Base-by-base conservation (phyloP, 2,888 invertebrate genomes). In the Nasonovia ribisnigri region DNA sequence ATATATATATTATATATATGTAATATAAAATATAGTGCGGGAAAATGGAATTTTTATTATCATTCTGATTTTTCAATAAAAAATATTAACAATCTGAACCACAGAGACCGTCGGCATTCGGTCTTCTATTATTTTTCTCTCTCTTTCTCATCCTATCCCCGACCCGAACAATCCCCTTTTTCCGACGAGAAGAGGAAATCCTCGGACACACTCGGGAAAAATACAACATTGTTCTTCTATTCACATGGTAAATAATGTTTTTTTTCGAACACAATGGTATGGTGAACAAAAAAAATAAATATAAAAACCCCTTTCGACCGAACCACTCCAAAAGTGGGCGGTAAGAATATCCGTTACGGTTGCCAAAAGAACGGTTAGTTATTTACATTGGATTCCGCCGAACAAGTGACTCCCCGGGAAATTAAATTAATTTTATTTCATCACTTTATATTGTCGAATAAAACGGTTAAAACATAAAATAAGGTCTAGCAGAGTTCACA, bases 211-310 rank as follows among this genome's bases (percentile, higher is more conserved):
- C 57, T 57, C 84, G 89, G 93, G 88, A 93, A 87, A 93, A 92
- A 92, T 46, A 67, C 84, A 84, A 93, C 90, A 67, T 90, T 90
- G 57, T 90, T 86, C 57, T 92, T 84, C 90, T 90, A 90, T 92
- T 92, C 90, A 51, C 86, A 67, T 93, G 87, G 93, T 90, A 93
- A 90, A 93, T 90, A 92, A 93, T 86, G 60, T 60, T 51, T 57
- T 93, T 88, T 90, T 89, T 6, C 86, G 29, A 42, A 42, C 24
- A 60, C 60, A 86, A 90, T 67, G 43, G 92, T 26, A 86, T 43
- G 67, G 92, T 8, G 67, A 43, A 42, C 88, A 42, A 46, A 54
- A 57, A 87, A 46, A 87, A 54, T 48, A 54, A 57, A 86, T 51
- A 87, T 88, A 88, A 60, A 88, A 88, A 57, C 24, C 57, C 87